Conservation (phyloP, 2,113 vertebrate genomes). For the Casuarius casuarius region DNA sequence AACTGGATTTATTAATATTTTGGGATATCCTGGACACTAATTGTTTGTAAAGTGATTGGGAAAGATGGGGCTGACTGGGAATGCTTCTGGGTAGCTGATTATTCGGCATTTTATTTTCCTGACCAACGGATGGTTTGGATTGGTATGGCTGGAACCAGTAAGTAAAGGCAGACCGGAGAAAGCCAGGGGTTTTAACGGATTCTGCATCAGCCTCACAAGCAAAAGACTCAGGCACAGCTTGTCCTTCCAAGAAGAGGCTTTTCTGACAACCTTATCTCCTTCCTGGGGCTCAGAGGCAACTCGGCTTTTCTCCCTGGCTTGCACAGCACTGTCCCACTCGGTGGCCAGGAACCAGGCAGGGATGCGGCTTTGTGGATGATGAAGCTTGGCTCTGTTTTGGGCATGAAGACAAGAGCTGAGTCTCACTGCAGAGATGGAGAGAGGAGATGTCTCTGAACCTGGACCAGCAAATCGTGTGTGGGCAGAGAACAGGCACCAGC, state of each 20-base stretch:
- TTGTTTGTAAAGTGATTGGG: not conserved
- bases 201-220: not conserved
- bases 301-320: not conserved
- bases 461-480: not conserved
- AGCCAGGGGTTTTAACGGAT: not conserved
- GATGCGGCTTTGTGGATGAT: not conserved
- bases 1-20: not conserved
- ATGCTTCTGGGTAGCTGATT: not conserved
- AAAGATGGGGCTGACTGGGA: not conserved
- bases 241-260: not conserved
- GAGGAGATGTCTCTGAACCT: not conserved
- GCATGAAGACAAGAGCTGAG: not conserved
- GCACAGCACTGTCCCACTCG: rapidly evolving
- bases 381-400: not conserved
- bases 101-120: not conserved
- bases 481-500: not conserved
- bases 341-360: no score
- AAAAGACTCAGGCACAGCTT: not conserved
- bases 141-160: not conserved
- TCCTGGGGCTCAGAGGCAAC: not conserved
- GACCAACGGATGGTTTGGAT: not conserved
- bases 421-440: not conserved
- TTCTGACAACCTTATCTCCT: not conserved
- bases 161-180: not conserved
- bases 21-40: not conserved